Evolutionary conservation across 2,113 vertebrate genomes (phyloP).

Genomic region (Engystomops pustulosus): DNA sequence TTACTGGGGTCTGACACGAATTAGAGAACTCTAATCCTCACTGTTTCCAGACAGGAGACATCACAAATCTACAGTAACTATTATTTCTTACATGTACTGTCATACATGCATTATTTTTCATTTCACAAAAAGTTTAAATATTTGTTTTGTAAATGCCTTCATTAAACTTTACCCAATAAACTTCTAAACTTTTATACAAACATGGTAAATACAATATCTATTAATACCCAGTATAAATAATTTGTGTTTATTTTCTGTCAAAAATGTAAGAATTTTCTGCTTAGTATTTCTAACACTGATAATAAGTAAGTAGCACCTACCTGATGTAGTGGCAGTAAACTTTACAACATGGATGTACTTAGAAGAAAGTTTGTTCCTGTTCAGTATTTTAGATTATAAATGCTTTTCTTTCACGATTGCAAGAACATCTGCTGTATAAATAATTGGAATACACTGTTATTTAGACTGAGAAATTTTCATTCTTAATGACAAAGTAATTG

Average conservation of each 20-base stretch:
- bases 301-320: too few species aligned
- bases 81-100: too few species aligned
- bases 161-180: too few species aligned
- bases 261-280: background rate
- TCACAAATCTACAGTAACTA: too few species aligned
- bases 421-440: conserved; percentile 39
- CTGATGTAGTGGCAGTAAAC: background rate
- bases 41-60: too few species aligned
- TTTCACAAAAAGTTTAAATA: too few species aligned
- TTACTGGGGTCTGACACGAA: too few species aligned
- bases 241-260: background rate
- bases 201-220: too few species aligned
- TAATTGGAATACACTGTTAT: conserved; percentile 42
- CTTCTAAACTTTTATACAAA: too few species aligned
- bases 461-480: conserved; percentile 30
- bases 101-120: too few species aligned
- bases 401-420: conserved; percentile 10
- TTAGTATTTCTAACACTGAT: background rate
- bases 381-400: background rate
- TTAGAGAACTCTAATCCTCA: too few species aligned
- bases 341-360: background rate
- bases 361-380: background rate
- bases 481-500: conserved; percentile 46
- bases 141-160: too few species aligned
- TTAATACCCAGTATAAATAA: background rate